phyloP scores from a whole-genome alignment of 2,797 vertebrate genomes.

The Australoheros facetus region DNA sequence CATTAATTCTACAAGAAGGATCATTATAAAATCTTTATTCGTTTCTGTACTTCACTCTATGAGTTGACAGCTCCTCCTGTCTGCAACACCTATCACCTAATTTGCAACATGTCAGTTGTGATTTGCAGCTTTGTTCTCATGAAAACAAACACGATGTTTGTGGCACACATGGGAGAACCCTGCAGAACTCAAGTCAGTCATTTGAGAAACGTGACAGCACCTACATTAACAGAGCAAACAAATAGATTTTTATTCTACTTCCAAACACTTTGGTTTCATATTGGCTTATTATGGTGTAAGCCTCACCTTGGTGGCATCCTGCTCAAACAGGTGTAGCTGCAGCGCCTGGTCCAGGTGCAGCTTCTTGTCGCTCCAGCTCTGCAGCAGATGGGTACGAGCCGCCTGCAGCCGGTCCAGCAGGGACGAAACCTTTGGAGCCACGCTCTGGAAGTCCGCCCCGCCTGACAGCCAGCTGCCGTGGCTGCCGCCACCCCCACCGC shows the following conservation, averaged over 20 bases:
- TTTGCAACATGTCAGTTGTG: not conserved
- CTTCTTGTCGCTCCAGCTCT: conserved; percentile 95
- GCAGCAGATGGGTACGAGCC: conserved; percentile 90
- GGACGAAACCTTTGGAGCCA: conserved; percentile 93
- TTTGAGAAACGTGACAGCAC: not conserved
- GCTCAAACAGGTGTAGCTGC: conserved; percentile 95
- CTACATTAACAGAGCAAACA: not conserved
- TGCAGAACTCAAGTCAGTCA: not conserved
- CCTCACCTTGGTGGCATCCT: conserved; percentile 94
- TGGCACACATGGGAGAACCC: not conserved
- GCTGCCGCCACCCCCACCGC: conserved; percentile 76
- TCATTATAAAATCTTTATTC: not conserved
- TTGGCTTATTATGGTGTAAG: not conserved
- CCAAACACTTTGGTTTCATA: not conserved
- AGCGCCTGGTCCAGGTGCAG: conserved; percentile 96
- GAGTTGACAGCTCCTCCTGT: not conserved
- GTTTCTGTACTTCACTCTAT: not conserved
- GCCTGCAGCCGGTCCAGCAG: conserved; percentile 94
- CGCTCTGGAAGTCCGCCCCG: conserved; percentile 94
- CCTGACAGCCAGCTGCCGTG: conserved; percentile 91
- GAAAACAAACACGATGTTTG: not conserved
- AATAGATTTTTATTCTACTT: not conserved
- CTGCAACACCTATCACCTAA: not conserved
- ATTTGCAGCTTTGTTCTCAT: not conserved
- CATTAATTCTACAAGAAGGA: not conserved